Percentiles rank a stretch among this genome's conserved stretches.
phyloP scores from a whole-genome alignment of 2,113 vertebrate species.

The Fulmarus glacialis region DNA sequence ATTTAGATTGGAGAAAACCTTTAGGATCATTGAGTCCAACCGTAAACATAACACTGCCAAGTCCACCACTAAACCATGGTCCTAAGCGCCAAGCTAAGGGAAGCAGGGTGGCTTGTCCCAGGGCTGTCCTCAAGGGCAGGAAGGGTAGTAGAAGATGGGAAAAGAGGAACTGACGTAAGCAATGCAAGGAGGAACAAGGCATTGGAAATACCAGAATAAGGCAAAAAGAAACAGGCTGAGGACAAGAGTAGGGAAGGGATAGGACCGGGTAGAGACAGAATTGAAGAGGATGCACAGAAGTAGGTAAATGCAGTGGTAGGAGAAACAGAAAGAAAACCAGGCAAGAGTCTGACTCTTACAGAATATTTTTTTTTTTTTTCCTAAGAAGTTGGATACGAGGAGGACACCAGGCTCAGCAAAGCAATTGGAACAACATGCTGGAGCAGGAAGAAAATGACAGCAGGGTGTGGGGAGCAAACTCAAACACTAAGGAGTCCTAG shows the following conservation, averaged over 20 bases:
- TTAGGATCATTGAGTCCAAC: not conserved
- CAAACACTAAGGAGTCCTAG: not conserved
- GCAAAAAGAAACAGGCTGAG: not conserved
- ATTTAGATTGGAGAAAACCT: not conserved
- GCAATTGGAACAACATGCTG: not conserved
- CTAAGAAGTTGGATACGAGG: not conserved
- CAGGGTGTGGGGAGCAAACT: not conserved
- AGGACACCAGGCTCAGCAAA: not conserved
- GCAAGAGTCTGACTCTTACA: not conserved
- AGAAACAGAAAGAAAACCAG: not conserved
- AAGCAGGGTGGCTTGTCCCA: not conserved
- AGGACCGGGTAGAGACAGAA: fast-evolving
- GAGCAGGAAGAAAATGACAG: not conserved
- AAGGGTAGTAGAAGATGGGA: not conserved
- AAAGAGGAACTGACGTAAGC: not conserved
- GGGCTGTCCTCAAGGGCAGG: fast-evolving
- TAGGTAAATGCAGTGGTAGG: not conserved
- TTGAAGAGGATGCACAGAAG: not conserved
- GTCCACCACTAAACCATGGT: not conserved
- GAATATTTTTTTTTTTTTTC: not conserved
- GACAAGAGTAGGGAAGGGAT: not conserved
- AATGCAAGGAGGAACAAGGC: not conserved
- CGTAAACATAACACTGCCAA: fast-evolving
- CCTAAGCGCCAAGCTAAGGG: not conserved
- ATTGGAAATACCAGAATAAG: not conserved